Base-by-base conservation (phyloP, 2,113 vertebrate species). In the Phylloscopus trochilus region DNA sequence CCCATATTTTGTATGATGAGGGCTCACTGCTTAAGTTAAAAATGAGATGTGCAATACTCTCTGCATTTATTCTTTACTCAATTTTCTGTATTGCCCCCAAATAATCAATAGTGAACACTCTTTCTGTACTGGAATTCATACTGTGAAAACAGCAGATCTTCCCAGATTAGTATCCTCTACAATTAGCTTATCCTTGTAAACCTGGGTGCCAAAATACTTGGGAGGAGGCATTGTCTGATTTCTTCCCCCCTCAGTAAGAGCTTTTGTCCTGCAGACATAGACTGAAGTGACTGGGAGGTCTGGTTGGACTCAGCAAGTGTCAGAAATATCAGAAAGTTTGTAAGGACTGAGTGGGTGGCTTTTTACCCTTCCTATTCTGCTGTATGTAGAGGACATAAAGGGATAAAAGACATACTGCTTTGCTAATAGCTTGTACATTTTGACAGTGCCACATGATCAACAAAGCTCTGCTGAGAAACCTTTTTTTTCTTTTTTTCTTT, bases 11-110 rank as follows among this genome's bases (percentile, higher is more conserved):
- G 4, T 33, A 28, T 87, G 30, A 21, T 5, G 8, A 69, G 23
- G 23, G 3, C 4, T 87, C n/a, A 39, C 27, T 74, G 11, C 13
- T 91, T 9, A 72, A 41, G 4, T 56, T 89, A 81, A 67, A 82
- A 90, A 47, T 35, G 13, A 52, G 30, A 15, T 0, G 0, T 58
- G 4, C 10, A 46, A 7, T 28, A 5, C 4, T 16, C 6, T 26
- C 51, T 72, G 41, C 10, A 21, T 90, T 78, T 74, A 52, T 59
- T 74, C 23, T 83, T 44, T 49, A 7, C 3, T 16, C 24, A 28
- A 3, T 59, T 24, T 73, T 41, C 28, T 51, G 7, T 58, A 16
- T 74, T 75, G 11, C 19, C 9, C 24, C 21, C 52, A 58, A 6
- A 74, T 66, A 58, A 69, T 33, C 21, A 44, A 31, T 11, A 24